Evolutionary conservation across 2,797 vertebrate genomes (phyloP).

Genomic region (Tauraco hartlaubi): DNA sequence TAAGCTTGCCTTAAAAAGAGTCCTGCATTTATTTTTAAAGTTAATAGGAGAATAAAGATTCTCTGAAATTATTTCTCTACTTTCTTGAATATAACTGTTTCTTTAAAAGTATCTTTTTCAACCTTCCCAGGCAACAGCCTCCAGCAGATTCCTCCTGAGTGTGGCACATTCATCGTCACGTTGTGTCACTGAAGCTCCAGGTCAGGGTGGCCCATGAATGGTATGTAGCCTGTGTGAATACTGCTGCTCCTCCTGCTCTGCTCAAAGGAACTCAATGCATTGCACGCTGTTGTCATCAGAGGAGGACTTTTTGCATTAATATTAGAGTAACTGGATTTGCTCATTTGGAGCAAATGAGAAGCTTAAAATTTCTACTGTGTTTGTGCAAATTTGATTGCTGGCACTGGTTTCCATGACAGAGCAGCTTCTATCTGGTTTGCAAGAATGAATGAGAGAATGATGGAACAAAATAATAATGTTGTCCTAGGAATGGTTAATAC

Average conservation of each 20-base stretch:
- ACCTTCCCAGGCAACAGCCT: not conserved
- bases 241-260: not conserved
- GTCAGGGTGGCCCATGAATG: accelerated
- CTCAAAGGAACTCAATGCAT: accelerated
- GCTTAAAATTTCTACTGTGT: not conserved
- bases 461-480: not conserved
- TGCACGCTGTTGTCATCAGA: not conserved
- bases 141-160: accelerated
- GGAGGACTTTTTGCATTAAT: not conserved
- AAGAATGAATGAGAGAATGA: not conserved
- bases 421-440: not conserved
- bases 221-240: not conserved
- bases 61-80: not conserved
- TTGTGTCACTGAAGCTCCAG: not conserved
- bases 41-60: not conserved
- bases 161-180: accelerated
- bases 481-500: not conserved
- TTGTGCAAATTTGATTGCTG: not conserved
- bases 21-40: not conserved
- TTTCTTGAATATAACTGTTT: not conserved
- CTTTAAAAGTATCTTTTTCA: not conserved
- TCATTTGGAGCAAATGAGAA: not conserved
- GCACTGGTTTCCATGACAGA: not conserved
- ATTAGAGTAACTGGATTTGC: not conserved
- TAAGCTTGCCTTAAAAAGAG: not conserved